A percentile compares a stretch with the other conserved stretches of the same genome.
These are phyloP conservation scores for Sebastes nivosus DNA, from an alignment of 2,797 vertebrate genomes.

Conservation along the genomic window DNA sequence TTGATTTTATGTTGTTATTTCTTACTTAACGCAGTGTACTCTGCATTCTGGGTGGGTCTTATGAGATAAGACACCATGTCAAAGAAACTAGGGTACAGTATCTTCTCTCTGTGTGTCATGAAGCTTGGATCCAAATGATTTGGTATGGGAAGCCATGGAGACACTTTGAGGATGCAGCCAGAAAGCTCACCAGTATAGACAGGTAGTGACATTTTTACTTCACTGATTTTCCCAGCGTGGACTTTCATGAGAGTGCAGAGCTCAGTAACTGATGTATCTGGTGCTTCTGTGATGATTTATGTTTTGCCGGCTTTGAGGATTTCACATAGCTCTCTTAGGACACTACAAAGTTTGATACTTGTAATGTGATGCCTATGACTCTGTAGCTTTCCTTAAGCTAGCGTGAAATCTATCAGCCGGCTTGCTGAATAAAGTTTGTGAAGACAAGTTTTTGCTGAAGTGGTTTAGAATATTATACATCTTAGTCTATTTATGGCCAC, in stretches of 20 bases:
- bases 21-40: background rate
- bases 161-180: slow-evolving; percentile 52
- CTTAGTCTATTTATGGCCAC: slow-evolving; percentile 54
- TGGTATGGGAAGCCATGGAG: slow-evolving; percentile 21
- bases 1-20: background rate
- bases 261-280: slow-evolving; percentile 43
- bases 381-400: slow-evolving; percentile 52
- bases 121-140: slow-evolving; percentile 41
- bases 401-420: slow-evolving; percentile 61
- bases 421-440: slow-evolving; percentile 53
- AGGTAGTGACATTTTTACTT: slow-evolving; percentile 66
- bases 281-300: slow-evolving; percentile 66
- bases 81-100: slow-evolving; percentile 31
- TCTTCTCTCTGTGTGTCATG: slow-evolving; percentile 5
- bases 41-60: background rate
- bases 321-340: slow-evolving; percentile 66
- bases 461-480: slow-evolving; percentile 51
- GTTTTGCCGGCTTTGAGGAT: slow-evolving; percentile 63
- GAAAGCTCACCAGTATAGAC: slow-evolving; percentile 40
- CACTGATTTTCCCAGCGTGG: slow-evolving; percentile 49
- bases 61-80: slow-evolving; percentile 14
- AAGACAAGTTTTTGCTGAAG: slow-evolving; percentile 45
- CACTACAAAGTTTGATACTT: slow-evolving; percentile 64
- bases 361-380: slow-evolving; percentile 61
- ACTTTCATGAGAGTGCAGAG: slow-evolving; percentile 64